Evolutionary conservation across 2,113 vertebrate genomes (phyloP).

Genomic region (Pterocles burchelli): DNA sequence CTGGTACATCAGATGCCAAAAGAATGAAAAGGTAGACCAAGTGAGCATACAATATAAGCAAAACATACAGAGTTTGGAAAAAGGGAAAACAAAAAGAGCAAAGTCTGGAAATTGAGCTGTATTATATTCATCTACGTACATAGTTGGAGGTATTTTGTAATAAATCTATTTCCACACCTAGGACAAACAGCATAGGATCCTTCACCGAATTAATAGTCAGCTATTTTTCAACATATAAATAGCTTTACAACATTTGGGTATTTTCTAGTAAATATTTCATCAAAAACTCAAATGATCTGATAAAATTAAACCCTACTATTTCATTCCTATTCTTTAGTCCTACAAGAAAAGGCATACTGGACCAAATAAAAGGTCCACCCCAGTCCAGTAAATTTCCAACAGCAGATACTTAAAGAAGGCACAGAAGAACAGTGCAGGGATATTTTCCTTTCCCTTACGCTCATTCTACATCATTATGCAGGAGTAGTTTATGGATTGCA

Average conservation of each 20-base stretch:
- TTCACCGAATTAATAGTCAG: background rate
- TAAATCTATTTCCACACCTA: background rate
- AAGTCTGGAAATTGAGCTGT: background rate
- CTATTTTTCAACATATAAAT: background rate
- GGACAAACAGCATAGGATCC: background rate
- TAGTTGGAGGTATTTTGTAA: background rate
- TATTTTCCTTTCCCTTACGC: background rate
- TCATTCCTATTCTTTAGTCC: background rate
- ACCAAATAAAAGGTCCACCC: background rate
- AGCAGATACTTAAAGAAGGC: background rate
- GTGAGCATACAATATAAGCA: background rate
- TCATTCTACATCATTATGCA: background rate
- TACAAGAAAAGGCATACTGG: background rate
- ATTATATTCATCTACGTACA: background rate
- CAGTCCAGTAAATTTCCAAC: background rate
- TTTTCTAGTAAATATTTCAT: background rate
- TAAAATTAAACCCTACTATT: background rate
- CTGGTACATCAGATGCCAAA: background rate
- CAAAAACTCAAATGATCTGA: background rate
- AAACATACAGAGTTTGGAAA: background rate
- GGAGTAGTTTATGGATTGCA: background rate
- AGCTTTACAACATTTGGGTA: background rate
- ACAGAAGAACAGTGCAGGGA: background rate
- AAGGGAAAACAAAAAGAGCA: background rate
- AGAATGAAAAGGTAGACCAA: background rate